Evolutionary conservation across 2,888 invertebrate genomes (phyloP).

Genomic region (Spilosoma lubricipeda): DNA sequence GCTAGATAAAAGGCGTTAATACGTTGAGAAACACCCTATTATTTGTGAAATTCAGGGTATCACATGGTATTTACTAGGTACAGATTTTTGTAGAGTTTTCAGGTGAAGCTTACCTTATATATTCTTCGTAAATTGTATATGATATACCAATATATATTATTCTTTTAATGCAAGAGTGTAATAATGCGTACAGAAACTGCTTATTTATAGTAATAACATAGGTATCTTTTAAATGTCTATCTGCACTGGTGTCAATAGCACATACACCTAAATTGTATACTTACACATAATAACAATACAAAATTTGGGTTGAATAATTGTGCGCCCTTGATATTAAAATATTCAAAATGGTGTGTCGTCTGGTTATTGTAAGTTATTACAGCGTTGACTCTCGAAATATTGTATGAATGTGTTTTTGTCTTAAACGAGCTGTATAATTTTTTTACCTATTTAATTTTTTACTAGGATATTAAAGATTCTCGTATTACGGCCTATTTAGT

Average conservation of each 20-base stretch:
- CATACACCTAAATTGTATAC: slow-evolving; percentile 22
- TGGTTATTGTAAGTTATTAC: slow-evolving; percentile 39
- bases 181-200: not conserved
- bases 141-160: not conserved
- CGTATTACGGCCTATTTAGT: not conserved
- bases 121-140: not conserved
- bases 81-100: not conserved
- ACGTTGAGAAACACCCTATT: not conserved
- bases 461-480: too few relatives aligned
- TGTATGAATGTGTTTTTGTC: slow-evolving; percentile 14
- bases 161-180: not conserved
- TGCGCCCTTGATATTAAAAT: slow-evolving; percentile 45
- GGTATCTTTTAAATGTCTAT: not conserved
- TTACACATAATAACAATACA: slow-evolving; percentile 16
- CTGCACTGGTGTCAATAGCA: not conserved
- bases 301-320: slow-evolving; percentile 26
- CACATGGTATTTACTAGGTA: not conserved
- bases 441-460: not conserved
- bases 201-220: not conserved
- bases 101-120: not conserved
- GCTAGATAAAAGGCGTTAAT: not conserved
- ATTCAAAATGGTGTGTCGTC: slow-evolving; percentile 42
- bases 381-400: slow-evolving; percentile 24
- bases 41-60: not conserved
- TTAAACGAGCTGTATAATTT: not conserved